Conservation (phyloP, 2,888 invertebrate genomes). For the Alsophila aescularia region DNA sequence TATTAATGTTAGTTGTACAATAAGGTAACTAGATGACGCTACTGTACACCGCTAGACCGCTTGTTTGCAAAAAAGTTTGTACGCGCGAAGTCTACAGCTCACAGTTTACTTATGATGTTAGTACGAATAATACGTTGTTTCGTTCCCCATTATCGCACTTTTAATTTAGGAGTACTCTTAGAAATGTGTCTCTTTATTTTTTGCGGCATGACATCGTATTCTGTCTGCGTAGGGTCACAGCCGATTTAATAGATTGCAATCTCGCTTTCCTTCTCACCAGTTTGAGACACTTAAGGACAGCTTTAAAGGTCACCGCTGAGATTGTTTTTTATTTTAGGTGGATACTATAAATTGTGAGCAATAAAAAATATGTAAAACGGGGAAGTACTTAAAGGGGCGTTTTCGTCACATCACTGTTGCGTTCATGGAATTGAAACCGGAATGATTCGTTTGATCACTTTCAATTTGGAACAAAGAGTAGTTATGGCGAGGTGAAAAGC, state of each 20-base stretch:
- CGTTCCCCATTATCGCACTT: background rate
- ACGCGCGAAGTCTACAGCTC: too few relatives aligned
- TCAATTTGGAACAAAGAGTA: constrained; percentile 13
- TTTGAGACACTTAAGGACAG: constrained; percentile 38
- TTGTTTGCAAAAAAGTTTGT: too few relatives aligned
- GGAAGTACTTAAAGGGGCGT: constrained; percentile 43
- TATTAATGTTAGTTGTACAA: too few relatives aligned
- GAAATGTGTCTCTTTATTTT: background rate
- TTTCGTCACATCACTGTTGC: constrained; percentile 39
- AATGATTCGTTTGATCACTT: constrained; percentile 37
- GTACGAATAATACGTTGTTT: background rate
- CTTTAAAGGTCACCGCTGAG: constrained; percentile 32
- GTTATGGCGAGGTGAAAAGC: too few relatives aligned
- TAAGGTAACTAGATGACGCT: too few relatives aligned
- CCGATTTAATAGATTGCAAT: constrained; percentile 36
- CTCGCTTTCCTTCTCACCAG: constrained; percentile 35
- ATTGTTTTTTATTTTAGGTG: constrained; percentile 33
- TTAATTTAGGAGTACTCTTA: background rate
- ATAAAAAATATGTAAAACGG: constrained; percentile 41
- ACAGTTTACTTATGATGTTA: background rate
- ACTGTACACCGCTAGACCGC: too few relatives aligned
- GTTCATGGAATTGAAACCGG: constrained; percentile 47
- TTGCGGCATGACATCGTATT: background rate
- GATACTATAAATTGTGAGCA: constrained; percentile 27
- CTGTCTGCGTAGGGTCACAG: constrained; percentile 12